Evolutionary conservation across 2,113 vertebrate genomes (phyloP).

Genomic region (Apodemus speciosus): DNA sequence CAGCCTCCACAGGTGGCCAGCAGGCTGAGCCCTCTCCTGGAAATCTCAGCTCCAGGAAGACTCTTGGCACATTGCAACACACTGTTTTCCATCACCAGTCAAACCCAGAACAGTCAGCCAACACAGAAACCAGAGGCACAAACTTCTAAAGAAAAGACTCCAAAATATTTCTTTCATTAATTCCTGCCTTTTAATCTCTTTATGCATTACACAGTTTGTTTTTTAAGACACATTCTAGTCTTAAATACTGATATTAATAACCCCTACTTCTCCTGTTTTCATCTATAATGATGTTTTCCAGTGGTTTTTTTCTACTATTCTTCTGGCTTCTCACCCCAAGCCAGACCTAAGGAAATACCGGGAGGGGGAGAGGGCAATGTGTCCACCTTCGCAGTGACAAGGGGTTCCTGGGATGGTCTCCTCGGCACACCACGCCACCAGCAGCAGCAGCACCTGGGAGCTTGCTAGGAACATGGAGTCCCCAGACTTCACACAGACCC

Average conservation of each 20-base stretch:
- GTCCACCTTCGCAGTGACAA: neutral
- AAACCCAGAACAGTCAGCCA: neutral
- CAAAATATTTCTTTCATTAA: neutral
- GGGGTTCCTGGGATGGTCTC: neutral
- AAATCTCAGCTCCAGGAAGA: neutral
- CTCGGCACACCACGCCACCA: neutral
- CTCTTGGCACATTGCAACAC: neutral
- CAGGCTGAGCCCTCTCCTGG: neutral
- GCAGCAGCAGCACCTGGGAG: neutral
- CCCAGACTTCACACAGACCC: neutral
- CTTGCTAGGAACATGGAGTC: neutral
- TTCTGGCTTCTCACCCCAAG: neutral
- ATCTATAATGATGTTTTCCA: neutral
- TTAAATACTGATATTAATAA: slow-evolving; percentile 10
- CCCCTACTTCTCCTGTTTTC: neutral
- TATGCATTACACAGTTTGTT: neutral
- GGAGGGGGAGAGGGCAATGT: neutral
- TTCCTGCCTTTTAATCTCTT: neutral
- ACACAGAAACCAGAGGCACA: neutral
- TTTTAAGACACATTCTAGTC: neutral
- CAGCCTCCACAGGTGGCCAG: neutral
- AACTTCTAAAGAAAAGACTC: neutral
- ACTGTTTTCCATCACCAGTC: neutral
- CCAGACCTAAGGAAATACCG: neutral
- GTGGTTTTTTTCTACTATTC: neutral